Conservation (phyloP, 2,113 vertebrate genomes). For the Otis tarda region DNA sequence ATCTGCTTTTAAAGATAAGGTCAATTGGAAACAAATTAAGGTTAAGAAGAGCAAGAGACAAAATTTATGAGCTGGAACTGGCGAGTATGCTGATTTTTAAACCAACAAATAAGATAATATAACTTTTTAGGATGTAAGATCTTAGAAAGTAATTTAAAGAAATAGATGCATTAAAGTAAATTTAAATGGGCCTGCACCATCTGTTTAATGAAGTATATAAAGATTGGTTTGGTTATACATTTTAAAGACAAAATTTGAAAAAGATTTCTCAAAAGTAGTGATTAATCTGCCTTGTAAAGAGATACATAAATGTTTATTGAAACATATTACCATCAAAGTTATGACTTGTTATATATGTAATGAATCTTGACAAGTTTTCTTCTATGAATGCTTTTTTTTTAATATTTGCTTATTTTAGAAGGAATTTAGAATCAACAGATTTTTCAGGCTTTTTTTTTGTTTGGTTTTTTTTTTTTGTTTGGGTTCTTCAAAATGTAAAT, state of each 20-base stretch:
- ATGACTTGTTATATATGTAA: not conserved
- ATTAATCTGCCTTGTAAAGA: not conserved
- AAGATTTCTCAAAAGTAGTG: not conserved
- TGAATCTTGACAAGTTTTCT: not conserved
- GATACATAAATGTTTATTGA: not conserved
- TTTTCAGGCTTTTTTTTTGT: not conserved
- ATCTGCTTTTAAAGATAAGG: not conserved
- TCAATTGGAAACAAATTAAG: not conserved
- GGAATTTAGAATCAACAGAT: not conserved
- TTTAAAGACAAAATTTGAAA: slow-evolving; percentile 31
- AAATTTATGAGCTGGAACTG: not conserved
- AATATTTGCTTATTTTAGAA: not conserved
- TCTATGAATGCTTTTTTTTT: not conserved
- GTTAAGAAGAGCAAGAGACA: not conserved
- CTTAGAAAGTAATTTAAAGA: not conserved
- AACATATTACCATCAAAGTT: not conserved
- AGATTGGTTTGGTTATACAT: not conserved
- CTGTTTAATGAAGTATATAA: slow-evolving; percentile 3
- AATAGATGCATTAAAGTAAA: not conserved
- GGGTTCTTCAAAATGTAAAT: not conserved
- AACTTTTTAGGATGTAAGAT: not conserved
- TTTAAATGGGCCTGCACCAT: slow-evolving; percentile 14
- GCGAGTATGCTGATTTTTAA: not conserved
- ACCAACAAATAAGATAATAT: not conserved
- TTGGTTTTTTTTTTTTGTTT: too few relatives aligned